phyloP scores from a whole-genome alignment of 2,797 vertebrate species.

The Echeneis naucrates region DNA sequence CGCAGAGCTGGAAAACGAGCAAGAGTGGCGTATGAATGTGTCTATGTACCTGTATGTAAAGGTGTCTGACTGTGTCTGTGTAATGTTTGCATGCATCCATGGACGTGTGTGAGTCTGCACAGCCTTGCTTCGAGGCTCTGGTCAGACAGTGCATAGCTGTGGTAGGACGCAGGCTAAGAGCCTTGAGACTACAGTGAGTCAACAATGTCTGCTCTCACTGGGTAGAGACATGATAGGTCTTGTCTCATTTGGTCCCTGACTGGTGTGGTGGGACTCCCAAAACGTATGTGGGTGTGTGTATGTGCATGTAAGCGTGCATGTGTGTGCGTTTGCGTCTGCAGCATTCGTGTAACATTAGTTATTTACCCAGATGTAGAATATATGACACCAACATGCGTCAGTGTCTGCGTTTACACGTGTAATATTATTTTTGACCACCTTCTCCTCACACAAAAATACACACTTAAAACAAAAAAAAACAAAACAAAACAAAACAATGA shows the following conservation, averaged over 20 bases:
- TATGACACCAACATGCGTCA: conserved; percentile 41
- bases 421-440: conserved; percentile 39
- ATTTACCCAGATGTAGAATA: conserved; percentile 50
- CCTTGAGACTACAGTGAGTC: conserved; percentile 83
- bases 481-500: conserved; percentile 11
- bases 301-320: too few relatives aligned
- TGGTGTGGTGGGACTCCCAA: conserved; percentile 60
- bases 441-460: conserved; percentile 8
- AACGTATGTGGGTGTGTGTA: conserved; percentile 33
- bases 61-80: conserved; percentile 64
- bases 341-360: conserved; percentile 37
- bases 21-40: conserved; percentile 32
- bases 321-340: conserved; percentile 19
- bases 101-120: conserved; percentile 72
- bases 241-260: conserved; percentile 72
- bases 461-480: background rate
- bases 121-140: conserved; percentile 78
- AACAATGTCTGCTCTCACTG: conserved; percentile 82
- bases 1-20: conserved; percentile 52
- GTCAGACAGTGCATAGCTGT: conserved; percentile 87
- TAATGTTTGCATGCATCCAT: conserved; percentile 68
- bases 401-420: conserved; percentile 32
- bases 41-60: conserved; percentile 57
- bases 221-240: conserved; percentile 79
- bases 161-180: conserved; percentile 77